Conservation (phyloP, 2,113 vertebrate genomes). For the Telmatochromis brachygnathus region DNA sequence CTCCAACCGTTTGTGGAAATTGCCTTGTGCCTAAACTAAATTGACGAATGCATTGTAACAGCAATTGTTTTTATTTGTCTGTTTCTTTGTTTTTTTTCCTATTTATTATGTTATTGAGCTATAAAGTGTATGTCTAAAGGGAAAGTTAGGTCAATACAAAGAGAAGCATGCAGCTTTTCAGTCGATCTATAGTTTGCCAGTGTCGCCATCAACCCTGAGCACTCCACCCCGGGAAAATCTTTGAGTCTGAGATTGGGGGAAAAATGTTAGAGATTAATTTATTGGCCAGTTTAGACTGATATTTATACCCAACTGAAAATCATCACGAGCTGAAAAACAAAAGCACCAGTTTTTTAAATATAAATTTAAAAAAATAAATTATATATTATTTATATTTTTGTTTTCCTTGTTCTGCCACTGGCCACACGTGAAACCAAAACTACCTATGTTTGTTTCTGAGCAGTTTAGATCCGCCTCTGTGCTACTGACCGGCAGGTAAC, state of each 20-base stretch:
- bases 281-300: slow-evolving; percentile 51
- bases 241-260: slow-evolving; percentile 4
- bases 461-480: slow-evolving; percentile 20
- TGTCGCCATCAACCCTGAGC: slow-evolving; percentile 27
- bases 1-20: slow-evolving; percentile 84
- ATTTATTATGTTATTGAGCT: slow-evolving; percentile 97
- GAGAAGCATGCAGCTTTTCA: slow-evolving; percentile 79
- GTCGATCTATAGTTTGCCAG: slow-evolving; percentile 76
- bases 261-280: slow-evolving; percentile 54
- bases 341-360: background rate
- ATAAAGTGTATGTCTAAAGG: slow-evolving; percentile 92
- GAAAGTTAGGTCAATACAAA: slow-evolving; percentile 81
- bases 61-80: slow-evolving; percentile 71
- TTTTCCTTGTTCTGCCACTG: slow-evolving; percentile 48
- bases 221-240: slow-evolving; percentile 11
- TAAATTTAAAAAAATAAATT: background rate
- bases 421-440: slow-evolving; percentile 56
- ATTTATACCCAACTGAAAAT: slow-evolving; percentile 31
- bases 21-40: slow-evolving; percentile 99
- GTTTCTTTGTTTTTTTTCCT: slow-evolving; percentile 67
- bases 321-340: slow-evolving; percentile 6
- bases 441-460: slow-evolving; percentile 48
- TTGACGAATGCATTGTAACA: slow-evolving; percentile 99
- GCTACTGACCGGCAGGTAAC: background rate
- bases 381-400: slow-evolving; percentile 72